Base-by-base conservation (phyloP, 2,113 vertebrate genomes). In the Taurulus bubalis region DNA sequence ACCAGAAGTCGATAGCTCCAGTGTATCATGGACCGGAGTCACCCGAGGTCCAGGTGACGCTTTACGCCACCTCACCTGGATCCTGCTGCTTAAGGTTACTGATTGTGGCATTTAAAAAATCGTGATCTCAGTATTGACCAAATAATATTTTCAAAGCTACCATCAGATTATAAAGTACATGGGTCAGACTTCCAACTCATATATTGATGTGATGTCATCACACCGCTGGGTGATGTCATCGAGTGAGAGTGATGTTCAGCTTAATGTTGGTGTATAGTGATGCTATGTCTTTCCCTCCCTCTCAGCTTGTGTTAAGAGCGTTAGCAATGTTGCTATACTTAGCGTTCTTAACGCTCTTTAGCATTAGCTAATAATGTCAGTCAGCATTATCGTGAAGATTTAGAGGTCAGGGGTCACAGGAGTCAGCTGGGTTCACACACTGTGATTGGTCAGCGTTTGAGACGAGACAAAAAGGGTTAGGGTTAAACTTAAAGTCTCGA, bases 301-400 rank as follows among this genome's bases (percentile, higher is more conserved):
- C 55, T 32, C 65, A 49, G 65, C 49, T 71, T n/a, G 22, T 55
- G 62, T 45, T 77, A 64, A 82, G 49, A 79, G 71, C 1, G 24
- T 71, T 82, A 79, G 75, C 82, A 82, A 71, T 58, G 82, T 63
- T 71, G 38, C 67, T 85, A 87, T 79, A 62, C 53, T 79, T 75
- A 67, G 70, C 26, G 0, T 38, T 70, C 81, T 77, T 47, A 83
- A 70, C 2, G 11, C 49, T 80, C 47, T 47, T 85, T 68, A 63
- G 79, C 63, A 62, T 83, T 75, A 77, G 68, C 75, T 85, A 70
- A 82, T 71, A 22, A 34, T 53, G 68, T 80, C 81, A 73, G 32
- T 36, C 38, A 75, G 80, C 45, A 6, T 30, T 67, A 80, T 28
- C 38, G 49, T 30, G 30, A 15, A 45, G 78, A 51, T 80, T 73